A percentile compares a stretch with the other conserved stretches of the same genome.
Conservation (phyloP, 2,888 invertebrate genomes). For the Caradrina kadenii region DNA sequence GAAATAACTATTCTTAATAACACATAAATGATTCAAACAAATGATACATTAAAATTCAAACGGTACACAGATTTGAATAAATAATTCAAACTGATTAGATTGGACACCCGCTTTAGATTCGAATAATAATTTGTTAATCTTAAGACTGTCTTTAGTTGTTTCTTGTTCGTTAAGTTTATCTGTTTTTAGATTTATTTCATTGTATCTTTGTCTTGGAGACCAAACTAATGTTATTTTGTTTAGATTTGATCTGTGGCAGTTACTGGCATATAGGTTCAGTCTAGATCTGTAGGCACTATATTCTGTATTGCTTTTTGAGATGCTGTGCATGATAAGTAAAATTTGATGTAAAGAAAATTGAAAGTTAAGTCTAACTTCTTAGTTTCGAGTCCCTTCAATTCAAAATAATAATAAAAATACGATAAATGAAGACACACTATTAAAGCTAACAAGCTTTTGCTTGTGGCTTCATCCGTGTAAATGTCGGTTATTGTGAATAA, state of each 20-base stretch:
- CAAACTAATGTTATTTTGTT: slow-evolving; percentile 26
- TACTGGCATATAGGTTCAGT: no score
- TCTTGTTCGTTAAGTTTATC: slow-evolving; percentile 32
- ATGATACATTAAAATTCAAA: slow-evolving; percentile 45
- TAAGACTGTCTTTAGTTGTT: slow-evolving; percentile 32
- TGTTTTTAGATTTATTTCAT: slow-evolving; percentile 28
- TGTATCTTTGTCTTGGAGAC: slow-evolving; percentile 1
- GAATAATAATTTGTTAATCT: slow-evolving; percentile 51
- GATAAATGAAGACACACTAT: no score
- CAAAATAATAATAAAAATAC: no score
- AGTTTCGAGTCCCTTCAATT: no score
- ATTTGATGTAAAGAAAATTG: no score
- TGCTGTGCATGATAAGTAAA: no score
- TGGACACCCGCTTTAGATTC: slow-evolving; percentile 28
- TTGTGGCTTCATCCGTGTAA: no score
- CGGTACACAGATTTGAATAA: slow-evolving; percentile 49
- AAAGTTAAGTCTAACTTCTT: no score
- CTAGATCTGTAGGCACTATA: no score
- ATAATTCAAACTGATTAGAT: slow-evolving; percentile 50
- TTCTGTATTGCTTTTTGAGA: no score
- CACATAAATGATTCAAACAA: slow-evolving; percentile 32
- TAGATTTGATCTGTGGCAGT: slow-evolving; percentile 14
- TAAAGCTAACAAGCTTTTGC: no score
- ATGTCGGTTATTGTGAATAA: no score
- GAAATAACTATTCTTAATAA: slow-evolving; percentile 21